phyloP scores from a whole-genome alignment of 1,140 invertebrate genomes.

The Megalopta genalis region DNA sequence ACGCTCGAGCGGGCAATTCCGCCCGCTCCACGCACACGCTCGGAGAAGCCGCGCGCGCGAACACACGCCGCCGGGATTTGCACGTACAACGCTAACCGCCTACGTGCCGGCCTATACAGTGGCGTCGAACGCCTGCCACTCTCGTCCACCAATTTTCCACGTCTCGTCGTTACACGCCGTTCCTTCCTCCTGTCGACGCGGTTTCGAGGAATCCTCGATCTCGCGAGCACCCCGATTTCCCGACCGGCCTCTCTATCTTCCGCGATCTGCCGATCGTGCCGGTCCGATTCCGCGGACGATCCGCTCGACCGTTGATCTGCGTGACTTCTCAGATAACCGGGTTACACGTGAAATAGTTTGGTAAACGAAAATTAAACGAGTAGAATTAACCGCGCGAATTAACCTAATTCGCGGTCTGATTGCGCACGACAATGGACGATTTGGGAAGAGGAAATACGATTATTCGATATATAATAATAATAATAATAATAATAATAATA shows the following conservation, averaged over 20 bases:
- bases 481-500: no score
- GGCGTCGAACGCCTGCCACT: slow-evolving; percentile 41
- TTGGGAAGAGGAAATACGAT: no score
- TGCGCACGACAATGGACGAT: no score
- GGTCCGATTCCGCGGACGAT: no score
- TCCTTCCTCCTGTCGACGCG: neutral
- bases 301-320: no score
- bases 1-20: slow-evolving; percentile 11
- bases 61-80: slow-evolving; percentile 29
- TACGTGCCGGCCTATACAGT: slow-evolving; percentile 64
- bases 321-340: no score
- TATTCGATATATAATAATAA: no score
- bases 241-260: no score
- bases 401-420: no score
- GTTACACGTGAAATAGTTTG: no score
- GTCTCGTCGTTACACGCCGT: neutral
- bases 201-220: neutral
- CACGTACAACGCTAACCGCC: slow-evolving; percentile 49
- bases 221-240: neutral
- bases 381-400: no score
- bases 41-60: neutral
- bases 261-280: neutral
- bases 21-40: neutral
- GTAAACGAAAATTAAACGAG: no score
- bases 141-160: slow-evolving; percentile 7